Evolutionary conservation across 2,113 vertebrate species (phyloP).

Genomic region (Paramormyrops kingsleyae): DNA sequence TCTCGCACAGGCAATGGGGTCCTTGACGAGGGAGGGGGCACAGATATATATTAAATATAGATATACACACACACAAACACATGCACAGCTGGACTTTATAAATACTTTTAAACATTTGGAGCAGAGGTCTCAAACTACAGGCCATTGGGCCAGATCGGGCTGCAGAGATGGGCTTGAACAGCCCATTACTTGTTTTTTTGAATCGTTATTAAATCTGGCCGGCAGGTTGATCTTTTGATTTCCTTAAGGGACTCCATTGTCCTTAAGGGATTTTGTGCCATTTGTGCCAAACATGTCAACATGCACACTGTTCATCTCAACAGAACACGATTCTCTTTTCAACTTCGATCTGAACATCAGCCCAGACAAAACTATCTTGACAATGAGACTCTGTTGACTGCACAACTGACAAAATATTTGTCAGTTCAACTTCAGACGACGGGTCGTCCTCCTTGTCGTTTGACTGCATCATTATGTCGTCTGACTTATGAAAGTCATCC

Average conservation of each 20-base stretch:
- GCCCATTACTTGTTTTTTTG: background rate
- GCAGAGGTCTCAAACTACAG: background rate
- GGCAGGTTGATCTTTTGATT: background rate
- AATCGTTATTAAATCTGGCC: background rate
- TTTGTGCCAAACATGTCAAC: background rate
- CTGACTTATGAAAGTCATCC: no score
- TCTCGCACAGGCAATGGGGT: background rate
- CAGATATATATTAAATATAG: background rate
- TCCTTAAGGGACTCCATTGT: no score
- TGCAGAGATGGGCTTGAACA: background rate
- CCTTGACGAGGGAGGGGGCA: background rate
- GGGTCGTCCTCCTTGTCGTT: no score
- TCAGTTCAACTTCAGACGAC: no score
- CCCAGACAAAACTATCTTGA: background rate
- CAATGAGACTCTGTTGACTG: background rate
- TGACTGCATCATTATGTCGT: no score
- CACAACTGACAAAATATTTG: no score
- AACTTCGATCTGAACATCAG: background rate
- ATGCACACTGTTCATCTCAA: background rate
- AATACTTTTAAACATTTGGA: background rate
- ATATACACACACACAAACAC: background rate
- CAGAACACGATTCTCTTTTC: background rate
- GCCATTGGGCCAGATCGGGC: background rate
- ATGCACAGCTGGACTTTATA: background rate
- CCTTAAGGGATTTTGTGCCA: background rate